These are phyloP conservation scores for Hirtodrosophila confusa DNA, from an alignment of 2,888 invertebrate species.

Conservation along the genomic window DNA sequence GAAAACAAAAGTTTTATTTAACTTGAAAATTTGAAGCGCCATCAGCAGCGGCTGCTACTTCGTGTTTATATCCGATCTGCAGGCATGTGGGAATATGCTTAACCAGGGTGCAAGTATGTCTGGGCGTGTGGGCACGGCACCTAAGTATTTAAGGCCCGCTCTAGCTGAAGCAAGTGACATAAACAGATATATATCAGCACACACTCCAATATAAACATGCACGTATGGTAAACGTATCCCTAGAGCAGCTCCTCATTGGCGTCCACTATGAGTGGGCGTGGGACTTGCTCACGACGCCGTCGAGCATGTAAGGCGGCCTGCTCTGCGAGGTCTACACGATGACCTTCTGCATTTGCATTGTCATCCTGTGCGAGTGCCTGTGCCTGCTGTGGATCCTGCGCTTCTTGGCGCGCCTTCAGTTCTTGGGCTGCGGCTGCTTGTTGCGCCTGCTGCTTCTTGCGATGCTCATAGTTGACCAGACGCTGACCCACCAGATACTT, in stretches of 20 bases:
- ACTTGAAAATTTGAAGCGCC: constrained; percentile 44
- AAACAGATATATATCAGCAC: constrained; percentile 56
- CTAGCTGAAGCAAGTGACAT: constrained; percentile 33
- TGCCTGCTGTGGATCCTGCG: constrained; percentile 39
- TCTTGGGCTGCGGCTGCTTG: constrained; percentile 68
- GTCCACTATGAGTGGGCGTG: constrained; percentile 45
- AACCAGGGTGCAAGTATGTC: background rate
- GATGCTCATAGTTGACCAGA: constrained; percentile 97
- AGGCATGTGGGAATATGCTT: no score
- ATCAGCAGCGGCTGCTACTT: constrained; percentile 10
- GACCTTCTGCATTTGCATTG: constrained; percentile 4
- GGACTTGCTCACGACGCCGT: constrained; percentile 43
- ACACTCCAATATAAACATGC: constrained; percentile 52
- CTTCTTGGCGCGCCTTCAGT: constrained; percentile 62
- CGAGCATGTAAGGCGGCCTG: constrained; percentile 50
- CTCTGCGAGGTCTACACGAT: constrained; percentile 51
- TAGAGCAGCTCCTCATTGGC: constrained; percentile 63
- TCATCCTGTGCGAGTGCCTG: constrained; percentile 33
- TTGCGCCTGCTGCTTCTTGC: constrained; percentile 86
- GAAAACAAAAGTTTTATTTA: constrained; percentile 19
- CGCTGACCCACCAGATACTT: constrained; percentile 98
- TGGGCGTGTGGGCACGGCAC: background rate
- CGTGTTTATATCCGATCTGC: background rate
- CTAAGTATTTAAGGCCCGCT: constrained; percentile 16
- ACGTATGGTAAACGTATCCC: constrained; percentile 51